Evolutionary conservation across 2,113 vertebrate species (phyloP), one percentile per base, ranked within the genome.

Genomic region (Heptranchias perlo): DNA sequence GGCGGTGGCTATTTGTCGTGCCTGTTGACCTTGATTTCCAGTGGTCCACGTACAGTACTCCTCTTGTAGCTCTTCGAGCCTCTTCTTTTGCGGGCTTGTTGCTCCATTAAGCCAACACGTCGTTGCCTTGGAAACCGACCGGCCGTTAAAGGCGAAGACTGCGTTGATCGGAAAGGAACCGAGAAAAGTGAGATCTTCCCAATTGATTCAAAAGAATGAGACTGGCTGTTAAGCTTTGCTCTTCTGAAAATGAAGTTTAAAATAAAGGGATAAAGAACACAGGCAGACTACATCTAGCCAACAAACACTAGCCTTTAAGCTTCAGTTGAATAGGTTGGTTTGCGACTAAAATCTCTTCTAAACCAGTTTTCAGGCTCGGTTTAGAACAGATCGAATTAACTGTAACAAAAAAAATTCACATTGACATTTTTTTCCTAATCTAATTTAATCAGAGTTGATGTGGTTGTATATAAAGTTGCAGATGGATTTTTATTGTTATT

Each of bases 401-500:
- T 95, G 64, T 49, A 95, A 69, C 47, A 52, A 95, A 47, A 65
- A 95, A 35, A 23, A 39, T 93, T 93, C 58, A 44, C n/a, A 44
- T 93, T 92, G 89, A 62, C 13, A 61, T 39, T 93, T 58, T 4
- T 39, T 61, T 62, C 64, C 94, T 52, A 35, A 67, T 47, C 65
- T 95, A 95, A 95, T 69, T 95, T 95, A 95, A 95, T 49, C 39
- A 69, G 94, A 67, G 64, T 95, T 95, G 31, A 69, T 49, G 44
- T 69, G 23, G 28, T 69, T 69, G 49, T 95, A 95, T 69, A 49
- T 69, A 95, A 31, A 95, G 62, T 49, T 95, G 44, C 39, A 95
- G 58, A 52, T 69, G 94, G n/a, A 93, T 35, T 69, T 95, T 95
- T 52, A 69, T 73, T 95, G 47, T 95, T 95, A 95, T 95, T 95